Evolutionary conservation across 2,888 invertebrate genomes (phyloP).

Genomic region (Calameuta filiformis): DNA sequence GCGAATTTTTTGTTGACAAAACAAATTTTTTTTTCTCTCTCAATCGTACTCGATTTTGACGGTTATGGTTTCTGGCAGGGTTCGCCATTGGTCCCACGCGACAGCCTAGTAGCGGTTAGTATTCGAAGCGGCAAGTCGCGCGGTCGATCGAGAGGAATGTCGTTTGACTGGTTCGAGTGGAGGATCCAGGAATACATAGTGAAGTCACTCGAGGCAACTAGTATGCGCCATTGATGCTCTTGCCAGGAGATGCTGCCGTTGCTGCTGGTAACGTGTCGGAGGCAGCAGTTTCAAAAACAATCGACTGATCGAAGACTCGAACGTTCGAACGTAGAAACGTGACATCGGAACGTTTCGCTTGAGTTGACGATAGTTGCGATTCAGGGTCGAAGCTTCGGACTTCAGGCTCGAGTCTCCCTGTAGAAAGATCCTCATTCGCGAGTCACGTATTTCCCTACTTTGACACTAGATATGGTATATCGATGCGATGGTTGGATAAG

Average conservation of each 20-base stretch:
- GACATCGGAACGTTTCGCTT: not conserved
- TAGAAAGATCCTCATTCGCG: not conserved
- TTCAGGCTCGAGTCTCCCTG: not conserved
- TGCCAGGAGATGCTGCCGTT: not conserved
- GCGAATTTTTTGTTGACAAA: too few species aligned
- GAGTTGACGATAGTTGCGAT: not conserved
- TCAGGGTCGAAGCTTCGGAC: not conserved
- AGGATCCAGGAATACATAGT: slow-evolving; percentile 11
- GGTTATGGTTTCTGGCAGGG: too few species aligned
- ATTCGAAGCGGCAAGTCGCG: not conserved
- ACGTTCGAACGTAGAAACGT: not conserved
- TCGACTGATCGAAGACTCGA: not conserved
- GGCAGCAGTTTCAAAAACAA: not conserved
- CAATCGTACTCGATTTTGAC: too few species aligned
- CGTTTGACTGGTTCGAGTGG: slow-evolving; percentile 48
- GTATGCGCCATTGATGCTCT: not conserved
- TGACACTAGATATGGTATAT: not conserved
- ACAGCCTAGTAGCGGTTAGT: not conserved
- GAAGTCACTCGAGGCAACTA: slow-evolving; percentile 12
- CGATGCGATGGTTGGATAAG: not conserved
- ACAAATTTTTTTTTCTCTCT: too few species aligned
- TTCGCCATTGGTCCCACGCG: not conserved
- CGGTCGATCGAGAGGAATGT: slow-evolving; percentile 47
- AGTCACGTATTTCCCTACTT: not conserved
- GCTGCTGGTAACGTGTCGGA: not conserved